A percentile compares a stretch with the other conserved stretches of the same genome.
These are phyloP conservation scores for Drosophila tanythrix DNA, from an alignment of 2,888 invertebrate genomes.

Conservation along the genomic window DNA sequence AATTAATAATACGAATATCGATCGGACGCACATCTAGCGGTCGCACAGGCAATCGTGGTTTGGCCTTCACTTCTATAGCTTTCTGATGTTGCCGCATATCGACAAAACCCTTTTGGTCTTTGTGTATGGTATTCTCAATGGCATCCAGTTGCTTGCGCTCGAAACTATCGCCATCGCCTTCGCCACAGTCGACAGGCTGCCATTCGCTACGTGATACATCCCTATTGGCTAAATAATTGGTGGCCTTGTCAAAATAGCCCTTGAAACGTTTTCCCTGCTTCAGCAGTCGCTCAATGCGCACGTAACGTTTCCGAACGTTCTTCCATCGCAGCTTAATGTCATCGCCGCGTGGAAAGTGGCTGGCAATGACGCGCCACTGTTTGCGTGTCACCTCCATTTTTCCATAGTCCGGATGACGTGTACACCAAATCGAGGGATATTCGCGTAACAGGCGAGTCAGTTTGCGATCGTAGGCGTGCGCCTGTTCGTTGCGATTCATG, in stretches of 20 bases:
- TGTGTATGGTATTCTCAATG: conserved; percentile 72
- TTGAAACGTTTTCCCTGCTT: conserved; percentile 81
- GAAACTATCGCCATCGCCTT: conserved; percentile 76
- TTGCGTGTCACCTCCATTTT: conserved; percentile 79
- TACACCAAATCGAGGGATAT: conserved; percentile 83
- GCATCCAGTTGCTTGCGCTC: conserved; percentile 76
- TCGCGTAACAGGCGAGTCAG: conserved; percentile 76
- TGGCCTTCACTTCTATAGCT: not conserved
- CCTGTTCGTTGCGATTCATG: conserved; percentile 80
- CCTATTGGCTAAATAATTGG: conserved; percentile 79
- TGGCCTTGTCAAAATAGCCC: conserved; percentile 82
- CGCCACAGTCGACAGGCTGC: conserved; percentile 78
- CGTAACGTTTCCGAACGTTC: conserved; percentile 80
- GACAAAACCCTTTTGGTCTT: conserved; percentile 15
- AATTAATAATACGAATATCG: conserved; percentile 79
- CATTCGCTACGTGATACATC: conserved; percentile 74
- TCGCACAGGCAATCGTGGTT: conserved; percentile 33
- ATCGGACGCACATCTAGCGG: conserved; percentile 76
- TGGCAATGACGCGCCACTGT: conserved; percentile 81
- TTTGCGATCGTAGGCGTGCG: conserved; percentile 80
- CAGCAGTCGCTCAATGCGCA: conserved; percentile 74
- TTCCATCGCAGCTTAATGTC: conserved; percentile 82
- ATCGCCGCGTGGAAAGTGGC: conserved; percentile 76
- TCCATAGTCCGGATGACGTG: conserved; percentile 81
- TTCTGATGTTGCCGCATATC: conserved; percentile 9